Percentiles rank a stretch among this genome's conserved stretches.
Conservation (phyloP, 2,888 invertebrate species). For the Cyrtodaria siliqua region DNA sequence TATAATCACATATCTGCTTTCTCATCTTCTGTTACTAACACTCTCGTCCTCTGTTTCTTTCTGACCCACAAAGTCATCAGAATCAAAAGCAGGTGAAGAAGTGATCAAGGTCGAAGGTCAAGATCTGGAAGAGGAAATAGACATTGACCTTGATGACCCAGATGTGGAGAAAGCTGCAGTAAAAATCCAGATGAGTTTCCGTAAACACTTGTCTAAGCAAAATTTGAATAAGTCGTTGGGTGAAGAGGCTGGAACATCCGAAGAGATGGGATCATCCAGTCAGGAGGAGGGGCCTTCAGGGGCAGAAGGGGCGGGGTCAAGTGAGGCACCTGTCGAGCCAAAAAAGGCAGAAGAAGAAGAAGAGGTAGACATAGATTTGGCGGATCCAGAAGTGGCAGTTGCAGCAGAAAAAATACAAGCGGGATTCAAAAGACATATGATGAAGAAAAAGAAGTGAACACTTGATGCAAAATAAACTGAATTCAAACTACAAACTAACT, state of each 20-base stretch:
- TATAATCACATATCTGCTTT: too few relatives aligned
- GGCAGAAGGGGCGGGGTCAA: conserved; percentile 17
- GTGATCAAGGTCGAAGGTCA: not conserved
- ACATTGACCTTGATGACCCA: conserved; percentile 76
- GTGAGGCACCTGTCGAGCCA: conserved; percentile 43
- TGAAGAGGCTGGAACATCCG: not conserved
- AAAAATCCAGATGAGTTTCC: conserved; percentile 43
- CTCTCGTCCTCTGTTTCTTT: not conserved
- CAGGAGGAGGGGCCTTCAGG: conserved; percentile 35
- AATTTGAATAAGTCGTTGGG: not conserved
- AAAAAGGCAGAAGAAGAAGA: conserved; percentile 32
- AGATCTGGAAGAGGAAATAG: conserved; percentile 12
- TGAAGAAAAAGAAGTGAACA: conserved; percentile 45
- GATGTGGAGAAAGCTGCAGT: conserved; percentile 74
- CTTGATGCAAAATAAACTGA: too few relatives aligned
- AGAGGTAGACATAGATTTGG: conserved; percentile 67
- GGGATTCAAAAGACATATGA: conserved; percentile 69
- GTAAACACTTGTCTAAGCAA: conserved; percentile 1
- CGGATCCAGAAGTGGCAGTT: conserved; percentile 71
- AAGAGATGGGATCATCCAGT: not conserved
- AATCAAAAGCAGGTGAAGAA: not conserved
- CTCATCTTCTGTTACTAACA: not conserved
- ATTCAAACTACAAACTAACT: too few relatives aligned
- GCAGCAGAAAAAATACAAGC: conserved; percentile 82
- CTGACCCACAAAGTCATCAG: not conserved